Evolutionary conservation across 1,140 invertebrate species (phyloP).

Genomic region (Vanessa tameamea): DNA sequence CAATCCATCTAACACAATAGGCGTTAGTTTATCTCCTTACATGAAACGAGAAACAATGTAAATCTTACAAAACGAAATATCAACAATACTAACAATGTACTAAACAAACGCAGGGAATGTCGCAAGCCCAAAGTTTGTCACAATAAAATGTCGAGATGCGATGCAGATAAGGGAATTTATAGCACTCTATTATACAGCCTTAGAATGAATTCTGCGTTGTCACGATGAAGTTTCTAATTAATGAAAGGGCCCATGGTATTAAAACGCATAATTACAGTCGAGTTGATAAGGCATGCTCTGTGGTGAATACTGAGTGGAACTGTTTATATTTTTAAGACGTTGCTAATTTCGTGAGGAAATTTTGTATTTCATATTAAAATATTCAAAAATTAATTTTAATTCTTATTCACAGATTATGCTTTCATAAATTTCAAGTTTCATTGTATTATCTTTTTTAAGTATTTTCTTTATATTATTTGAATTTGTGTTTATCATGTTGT

Average conservation of each 20-base stretch:
- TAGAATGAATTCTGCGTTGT: slow-evolving; percentile 43
- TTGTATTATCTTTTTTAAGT: no score
- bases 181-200: slow-evolving; percentile 41
- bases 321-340: slow-evolving; percentile 16
- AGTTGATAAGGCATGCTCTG: slow-evolving; percentile 38
- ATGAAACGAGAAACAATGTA: slow-evolving; percentile 20
- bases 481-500: no score
- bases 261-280: slow-evolving; percentile 38
- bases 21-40: slow-evolving; percentile 6
- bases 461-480: no score
- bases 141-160: slow-evolving; percentile 51
- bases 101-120: slow-evolving; percentile 33
- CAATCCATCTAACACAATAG: not conserved
- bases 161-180: slow-evolving; percentile 49
- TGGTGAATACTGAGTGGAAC: slow-evolving; percentile 18
- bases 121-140: slow-evolving; percentile 40
- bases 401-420: no score
- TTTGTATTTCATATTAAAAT: not conserved
- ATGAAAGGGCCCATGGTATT: slow-evolving; percentile 44
- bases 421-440: no score
- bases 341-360: not conserved
- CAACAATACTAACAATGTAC: slow-evolving; percentile 37
- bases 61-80: slow-evolving; percentile 23
- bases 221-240: slow-evolving; percentile 53
- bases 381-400: not conserved